These are phyloP conservation scores for Rhaphigaster nebulosa DNA, from an alignment of 2,888 invertebrate species.

Conservation along the genomic window DNA sequence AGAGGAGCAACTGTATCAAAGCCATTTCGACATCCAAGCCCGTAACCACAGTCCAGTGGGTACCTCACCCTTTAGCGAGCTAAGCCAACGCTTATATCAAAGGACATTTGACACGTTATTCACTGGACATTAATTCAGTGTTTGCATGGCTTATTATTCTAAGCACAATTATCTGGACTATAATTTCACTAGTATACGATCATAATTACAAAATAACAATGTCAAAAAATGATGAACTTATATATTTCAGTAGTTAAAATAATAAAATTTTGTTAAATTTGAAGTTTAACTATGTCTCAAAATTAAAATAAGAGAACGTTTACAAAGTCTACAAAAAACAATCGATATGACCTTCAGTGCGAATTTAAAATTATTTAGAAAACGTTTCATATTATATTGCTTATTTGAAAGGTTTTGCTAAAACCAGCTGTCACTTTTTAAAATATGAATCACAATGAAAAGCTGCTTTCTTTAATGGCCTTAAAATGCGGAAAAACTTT, in stretches of 20 bases:
- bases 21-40: not conserved
- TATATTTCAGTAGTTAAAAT: not conserved
- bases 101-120: not conserved
- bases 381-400: too few species aligned
- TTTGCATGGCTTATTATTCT: not conserved
- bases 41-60: not conserved
- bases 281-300: too few species aligned
- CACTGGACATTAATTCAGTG: not conserved
- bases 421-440: too few species aligned
- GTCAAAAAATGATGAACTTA: not conserved
- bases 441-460: too few species aligned
- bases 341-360: too few species aligned
- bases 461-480: too few species aligned
- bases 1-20: conserved; percentile 21
- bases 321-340: too few species aligned
- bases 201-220: not conserved
- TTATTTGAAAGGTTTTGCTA: too few species aligned
- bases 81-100: not conserved
- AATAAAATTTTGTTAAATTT: too few species aligned
- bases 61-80: not conserved
- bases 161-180: not conserved
- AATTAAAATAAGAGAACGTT: too few species aligned
- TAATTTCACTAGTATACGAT: not conserved
- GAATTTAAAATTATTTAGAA: too few species aligned
- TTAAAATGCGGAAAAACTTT: too few species aligned